Conservation (phyloP, 2,888 invertebrate genomes). For the Eulithis prunata region DNA sequence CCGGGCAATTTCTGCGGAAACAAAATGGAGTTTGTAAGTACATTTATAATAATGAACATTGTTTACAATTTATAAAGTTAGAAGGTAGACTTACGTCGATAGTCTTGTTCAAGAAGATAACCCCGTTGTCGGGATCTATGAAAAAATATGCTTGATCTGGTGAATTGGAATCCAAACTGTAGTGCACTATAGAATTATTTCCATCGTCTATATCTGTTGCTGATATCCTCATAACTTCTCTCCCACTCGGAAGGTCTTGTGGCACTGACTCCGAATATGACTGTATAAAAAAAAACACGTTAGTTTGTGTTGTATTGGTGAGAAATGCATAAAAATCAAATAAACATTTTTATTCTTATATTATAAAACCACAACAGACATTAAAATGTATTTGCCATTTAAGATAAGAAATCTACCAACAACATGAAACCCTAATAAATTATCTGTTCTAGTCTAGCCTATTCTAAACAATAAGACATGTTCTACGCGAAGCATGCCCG, state of each 20-base stretch:
- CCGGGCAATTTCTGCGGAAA: constrained; percentile 84
- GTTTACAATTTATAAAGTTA: neutral
- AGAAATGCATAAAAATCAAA: too few relatives aligned
- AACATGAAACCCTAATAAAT: constrained; percentile 31
- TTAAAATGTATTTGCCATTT: neutral
- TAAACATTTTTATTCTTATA: too few relatives aligned
- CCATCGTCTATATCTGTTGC: constrained; percentile 97
- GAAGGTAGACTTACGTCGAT: constrained; percentile 84
- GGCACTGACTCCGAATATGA: constrained; percentile 90
- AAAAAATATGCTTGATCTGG: constrained; percentile 88
- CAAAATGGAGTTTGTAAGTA: constrained; percentile 38
- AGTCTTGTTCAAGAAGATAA: constrained; percentile 89
- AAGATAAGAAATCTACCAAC: neutral
- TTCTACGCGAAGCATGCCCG: constrained; percentile 82
- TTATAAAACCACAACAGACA: neutral
- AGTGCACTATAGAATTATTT: constrained; percentile 93
- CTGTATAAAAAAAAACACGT: constrained; percentile 59
- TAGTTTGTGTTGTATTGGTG: constrained; percentile 23
- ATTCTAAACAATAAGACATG: constrained; percentile 53
- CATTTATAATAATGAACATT: constrained; percentile 8
- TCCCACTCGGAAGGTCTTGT: constrained; percentile 88
- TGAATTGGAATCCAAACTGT: constrained; percentile 83
- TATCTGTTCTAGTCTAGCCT: constrained; percentile 15
- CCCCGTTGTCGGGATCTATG: constrained; percentile 92
- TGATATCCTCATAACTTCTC: constrained; percentile 94